phyloP scores from a whole-genome alignment of 2,888 invertebrate species.

The Microplitis manilae region DNA sequence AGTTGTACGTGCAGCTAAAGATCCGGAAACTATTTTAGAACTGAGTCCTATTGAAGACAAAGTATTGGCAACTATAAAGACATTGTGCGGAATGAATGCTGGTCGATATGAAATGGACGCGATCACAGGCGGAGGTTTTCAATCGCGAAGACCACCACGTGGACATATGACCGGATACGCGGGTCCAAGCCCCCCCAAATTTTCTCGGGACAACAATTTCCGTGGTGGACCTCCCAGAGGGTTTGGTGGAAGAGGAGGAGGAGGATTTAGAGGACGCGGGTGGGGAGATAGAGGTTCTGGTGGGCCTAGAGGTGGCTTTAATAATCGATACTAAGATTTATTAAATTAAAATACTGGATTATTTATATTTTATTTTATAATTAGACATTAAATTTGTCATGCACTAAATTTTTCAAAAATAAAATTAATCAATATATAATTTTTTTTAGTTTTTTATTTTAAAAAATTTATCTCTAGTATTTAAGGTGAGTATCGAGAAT shows the following conservation, averaged over 20 bases:
- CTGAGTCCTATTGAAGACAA: constrained; percentile 78
- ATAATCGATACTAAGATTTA: constrained; percentile 23
- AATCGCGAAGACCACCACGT: constrained; percentile 74
- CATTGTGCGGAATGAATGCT: constrained; percentile 84
- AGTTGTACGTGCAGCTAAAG: constrained; percentile 83
- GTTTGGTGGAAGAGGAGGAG: constrained; percentile 48
- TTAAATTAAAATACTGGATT: not conserved
- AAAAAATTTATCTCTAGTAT: not conserved
- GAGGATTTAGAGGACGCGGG: constrained; percentile 52
- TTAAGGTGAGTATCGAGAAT: constrained; percentile 65
- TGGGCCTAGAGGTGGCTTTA: constrained; percentile 43
- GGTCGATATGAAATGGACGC: constrained; percentile 81
- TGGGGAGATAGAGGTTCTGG: constrained; percentile 36
- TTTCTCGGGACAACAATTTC: constrained; percentile 62
- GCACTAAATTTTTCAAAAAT: too few species aligned
- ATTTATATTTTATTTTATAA: constrained; percentile 10
- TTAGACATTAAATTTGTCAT: not conserved
- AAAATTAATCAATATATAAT: not conserved
- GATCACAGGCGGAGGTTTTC: constrained; percentile 72
- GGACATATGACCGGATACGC: constrained; percentile 67
- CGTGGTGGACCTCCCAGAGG: constrained; percentile 50
- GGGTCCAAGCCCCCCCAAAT: constrained; percentile 67
- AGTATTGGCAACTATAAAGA: constrained; percentile 81
- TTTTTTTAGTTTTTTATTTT: not conserved
- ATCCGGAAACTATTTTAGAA: constrained; percentile 84